Percentiles rank a stretch among this genome's conserved stretches.
These are phyloP conservation scores for Apodemus agrarius DNA, from an alignment of 2,797 vertebrate species.

Conservation along the genomic window DNA sequence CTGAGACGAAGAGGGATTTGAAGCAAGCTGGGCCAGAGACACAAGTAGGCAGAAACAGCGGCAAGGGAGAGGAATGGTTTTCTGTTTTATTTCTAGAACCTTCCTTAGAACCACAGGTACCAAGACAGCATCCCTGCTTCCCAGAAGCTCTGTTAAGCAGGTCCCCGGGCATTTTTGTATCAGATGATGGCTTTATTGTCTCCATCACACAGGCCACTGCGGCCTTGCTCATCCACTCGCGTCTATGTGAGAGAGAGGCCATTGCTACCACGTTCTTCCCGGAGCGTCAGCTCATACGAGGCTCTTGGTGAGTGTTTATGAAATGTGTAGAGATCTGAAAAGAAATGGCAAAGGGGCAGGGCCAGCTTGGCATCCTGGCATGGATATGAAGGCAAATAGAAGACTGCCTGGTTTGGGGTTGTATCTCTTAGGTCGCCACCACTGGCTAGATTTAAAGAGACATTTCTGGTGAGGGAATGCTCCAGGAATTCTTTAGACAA, in stretches of 20 bases:
- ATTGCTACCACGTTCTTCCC: not conserved
- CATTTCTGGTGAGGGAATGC: not conserved
- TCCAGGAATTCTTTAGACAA: slow-evolving; percentile 12
- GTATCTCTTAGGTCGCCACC: not conserved
- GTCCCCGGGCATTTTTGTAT: not conserved
- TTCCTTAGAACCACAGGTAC: slow-evolving; percentile 29
- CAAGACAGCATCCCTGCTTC: not conserved
- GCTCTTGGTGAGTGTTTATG: not conserved
- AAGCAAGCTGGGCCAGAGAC: slow-evolving; percentile 51
- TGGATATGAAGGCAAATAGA: not conserved
- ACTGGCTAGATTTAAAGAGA: not conserved
- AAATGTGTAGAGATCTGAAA: not conserved
- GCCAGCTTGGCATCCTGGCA: not conserved
- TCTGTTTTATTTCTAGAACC: slow-evolving; percentile 58
- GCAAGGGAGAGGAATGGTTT: slow-evolving; percentile 21
- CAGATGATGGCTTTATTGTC: slow-evolving; percentile 21
- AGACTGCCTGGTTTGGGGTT: not conserved
- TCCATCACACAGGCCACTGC: not conserved
- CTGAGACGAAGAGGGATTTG: slow-evolving; percentile 55
- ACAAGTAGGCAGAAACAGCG: slow-evolving; percentile 27
- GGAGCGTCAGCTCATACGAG: not conserved
- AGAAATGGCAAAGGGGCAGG: not conserved
- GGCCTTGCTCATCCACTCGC: not conserved
- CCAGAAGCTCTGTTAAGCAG: not conserved
- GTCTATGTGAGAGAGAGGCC: not conserved